These are phyloP conservation scores for Pelusios castaneus DNA, from an alignment of 2,113 vertebrate species.

Conservation along the genomic window DNA sequence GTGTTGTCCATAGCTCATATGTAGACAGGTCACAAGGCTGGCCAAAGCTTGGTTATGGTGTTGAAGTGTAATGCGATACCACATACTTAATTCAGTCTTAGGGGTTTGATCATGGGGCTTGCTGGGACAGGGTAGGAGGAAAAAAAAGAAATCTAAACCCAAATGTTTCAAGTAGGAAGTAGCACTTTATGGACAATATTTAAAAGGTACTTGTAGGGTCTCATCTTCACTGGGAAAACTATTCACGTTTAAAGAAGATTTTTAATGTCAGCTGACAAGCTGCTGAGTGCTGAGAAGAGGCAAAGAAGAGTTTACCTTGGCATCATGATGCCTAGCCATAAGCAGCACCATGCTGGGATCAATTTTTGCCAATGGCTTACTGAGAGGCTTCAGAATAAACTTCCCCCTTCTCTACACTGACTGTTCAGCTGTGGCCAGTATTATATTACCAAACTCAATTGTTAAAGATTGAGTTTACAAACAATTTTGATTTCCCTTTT, in stretches of 20 bases:
- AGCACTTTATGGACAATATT: neutral
- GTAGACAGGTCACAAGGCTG: neutral
- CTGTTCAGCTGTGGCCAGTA: neutral
- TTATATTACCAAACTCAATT: neutral
- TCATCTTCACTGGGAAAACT: neutral
- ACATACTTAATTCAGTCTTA: neutral
- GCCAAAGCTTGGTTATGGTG: neutral
- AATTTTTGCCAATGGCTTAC: neutral
- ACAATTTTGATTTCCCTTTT: neutral
- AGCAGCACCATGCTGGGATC: neutral
- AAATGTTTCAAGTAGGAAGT: neutral
- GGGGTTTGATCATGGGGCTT: neutral
- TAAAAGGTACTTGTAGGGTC: neutral
- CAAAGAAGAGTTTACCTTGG: neutral
- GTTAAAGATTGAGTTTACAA: neutral
- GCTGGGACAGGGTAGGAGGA: neutral
- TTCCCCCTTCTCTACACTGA: neutral
- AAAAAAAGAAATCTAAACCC: neutral
- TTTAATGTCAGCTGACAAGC: neutral
- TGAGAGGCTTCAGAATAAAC: neutral
- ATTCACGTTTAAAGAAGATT: neutral
- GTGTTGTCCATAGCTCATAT: neutral
- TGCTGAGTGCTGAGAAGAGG: neutral
- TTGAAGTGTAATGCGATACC: neutral
- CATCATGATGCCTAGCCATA: neutral